phyloP scores from a whole-genome alignment of 2,113 vertebrate species.

The Passer montanus region DNA sequence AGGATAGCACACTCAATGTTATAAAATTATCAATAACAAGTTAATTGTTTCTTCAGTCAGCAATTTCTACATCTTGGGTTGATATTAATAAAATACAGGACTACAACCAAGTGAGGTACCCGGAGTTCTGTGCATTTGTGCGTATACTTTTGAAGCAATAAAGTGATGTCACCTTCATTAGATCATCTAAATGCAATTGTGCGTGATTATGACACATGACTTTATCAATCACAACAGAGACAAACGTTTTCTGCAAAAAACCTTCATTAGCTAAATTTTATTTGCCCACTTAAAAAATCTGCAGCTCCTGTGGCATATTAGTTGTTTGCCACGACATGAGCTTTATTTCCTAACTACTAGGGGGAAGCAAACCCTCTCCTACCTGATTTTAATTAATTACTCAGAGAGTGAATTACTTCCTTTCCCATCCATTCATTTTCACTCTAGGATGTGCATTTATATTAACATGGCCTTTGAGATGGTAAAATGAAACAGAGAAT shows the following conservation, averaged over 20 bases:
- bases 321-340: background rate
- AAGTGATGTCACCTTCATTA: background rate
- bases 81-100: background rate
- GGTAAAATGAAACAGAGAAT: background rate
- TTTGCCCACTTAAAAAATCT: background rate
- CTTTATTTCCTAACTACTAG: background rate
- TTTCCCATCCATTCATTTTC: background rate
- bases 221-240: background rate
- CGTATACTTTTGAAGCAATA: background rate
- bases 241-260: background rate
- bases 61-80: background rate
- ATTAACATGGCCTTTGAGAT: background rate
- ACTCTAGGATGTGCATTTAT: background rate
- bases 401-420: background rate
- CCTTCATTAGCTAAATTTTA: background rate
- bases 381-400: background rate
- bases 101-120: background rate
- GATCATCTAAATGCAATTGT: background rate
- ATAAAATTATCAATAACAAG: background rate
- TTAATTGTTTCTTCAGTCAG: background rate
- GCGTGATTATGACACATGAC: background rate
- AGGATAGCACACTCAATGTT: background rate
- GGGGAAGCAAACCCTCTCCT: background rate
- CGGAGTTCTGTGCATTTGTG: background rate
- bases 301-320: background rate